Base-by-base conservation (phyloP, 2,113 vertebrate genomes). In the Ammodytes marinus region DNA sequence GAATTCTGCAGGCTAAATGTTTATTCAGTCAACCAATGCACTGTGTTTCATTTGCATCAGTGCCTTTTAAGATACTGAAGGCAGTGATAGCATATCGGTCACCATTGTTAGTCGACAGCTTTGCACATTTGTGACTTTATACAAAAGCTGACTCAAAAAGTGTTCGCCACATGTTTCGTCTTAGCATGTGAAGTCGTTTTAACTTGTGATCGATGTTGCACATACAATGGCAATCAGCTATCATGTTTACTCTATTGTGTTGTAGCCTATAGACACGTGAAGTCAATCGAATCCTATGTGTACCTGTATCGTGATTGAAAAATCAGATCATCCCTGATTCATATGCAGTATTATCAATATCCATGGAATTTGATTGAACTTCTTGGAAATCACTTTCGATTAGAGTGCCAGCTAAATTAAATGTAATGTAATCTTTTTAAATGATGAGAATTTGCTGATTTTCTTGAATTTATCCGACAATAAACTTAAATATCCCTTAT, bases 1-100 rank as follows among this genome's bases (percentile, higher is more conserved):
- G 81, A 79, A 27, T 87, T 73, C 66, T 53, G 58, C 63, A 71
- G 64, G 52, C 81, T 74, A 50, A 73, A 77, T 74, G 79, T 80
- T 74, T 78, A 65, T 58, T 58, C 74, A 85, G 59, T 72, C 67
- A 64, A 55, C 77, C 43, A 10, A 49, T 47, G 6, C 19, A 55
- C 63, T 58, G 59, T 40, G 53, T 65, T 37, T 69, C 39, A 65
- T 73, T 49, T 58, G 64, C 43, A 86, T 80, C 17, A 12, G 69
- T 37, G 66, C 53, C 69, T 50, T 27, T 52, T 42, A 66, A 69
- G 15, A 52, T 9, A 12, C 40, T 78, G 50, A 54, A 71, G 43
- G 19, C 53, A 67, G 6, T 58, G 54, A 14, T 47, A 68, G 45
- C 3, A 52, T n/a, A 55, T 47, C 35, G 19, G 55, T 59, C n/a